Base-by-base conservation (phyloP, 2,888 invertebrate species). In the Mechanitis messenoides region DNA sequence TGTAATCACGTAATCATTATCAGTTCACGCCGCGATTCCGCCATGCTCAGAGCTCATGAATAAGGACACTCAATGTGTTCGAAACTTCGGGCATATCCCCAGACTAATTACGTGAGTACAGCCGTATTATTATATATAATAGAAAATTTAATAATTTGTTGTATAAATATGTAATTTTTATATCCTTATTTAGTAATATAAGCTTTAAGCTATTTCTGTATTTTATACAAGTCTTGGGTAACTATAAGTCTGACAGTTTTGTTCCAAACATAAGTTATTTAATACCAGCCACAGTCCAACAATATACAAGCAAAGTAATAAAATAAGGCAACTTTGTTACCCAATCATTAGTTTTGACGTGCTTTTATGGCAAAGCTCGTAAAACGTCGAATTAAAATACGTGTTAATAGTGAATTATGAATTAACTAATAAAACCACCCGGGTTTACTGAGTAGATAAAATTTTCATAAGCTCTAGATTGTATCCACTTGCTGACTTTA, bases 361-460 rank as follows among this genome's bases (percentile, higher is more conserved):
- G 57, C 63, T 74, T 76, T 76, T 73, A 76, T 73, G 68, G 63
- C 67, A 64, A 68, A 69, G 68, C 66, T 74, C 73, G 70, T 78
- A 74, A 79, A 76, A 73, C 70, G 77, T 74, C 75, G 72, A 69
- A 74, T 71, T 71, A 72, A 76, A 76, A 72, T 73, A 75, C 71
- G 72, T 76, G 73, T 77, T 79, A 74, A 74, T 75, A 74, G 73
- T 78, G 74, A 79, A 58, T 53, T 58, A 58, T 55, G 12, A 55
- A 50, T 33, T 31, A 57, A 50, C 59, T 55, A 53, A 56, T 63
- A 47, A 45, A 57, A 2, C 2, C 9, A 20, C 20, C 53, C 42
- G 59, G 35, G 20, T 50, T 53, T 38, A 50, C 3, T 4, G 35
- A 12, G 45, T 53, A 45, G 45, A 31, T 31, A 45, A 56, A 11